phyloP scores from a whole-genome alignment of 1,140 invertebrate species.

The Procambarus virginalis region DNA sequence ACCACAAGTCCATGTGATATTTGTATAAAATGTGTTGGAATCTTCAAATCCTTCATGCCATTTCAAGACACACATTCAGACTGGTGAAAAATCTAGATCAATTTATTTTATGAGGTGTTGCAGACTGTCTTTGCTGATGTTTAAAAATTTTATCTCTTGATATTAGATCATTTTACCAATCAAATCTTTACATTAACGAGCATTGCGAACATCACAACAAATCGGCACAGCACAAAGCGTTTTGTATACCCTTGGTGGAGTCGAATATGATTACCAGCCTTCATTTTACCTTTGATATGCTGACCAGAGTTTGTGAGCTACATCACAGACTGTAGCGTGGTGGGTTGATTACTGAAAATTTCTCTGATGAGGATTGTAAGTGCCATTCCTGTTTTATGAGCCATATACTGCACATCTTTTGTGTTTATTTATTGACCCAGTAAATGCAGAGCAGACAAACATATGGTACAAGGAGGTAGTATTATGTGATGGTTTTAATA shows the following conservation, averaged over 20 bases:
- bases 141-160: neutral
- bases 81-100: neutral
- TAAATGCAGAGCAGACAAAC: neutral
- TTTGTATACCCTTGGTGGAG: neutral
- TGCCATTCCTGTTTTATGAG: neutral
- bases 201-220: neutral
- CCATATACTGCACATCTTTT: neutral
- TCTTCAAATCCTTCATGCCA: constrained; percentile 5
- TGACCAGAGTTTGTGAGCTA: neutral
- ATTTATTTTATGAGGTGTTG: neutral
- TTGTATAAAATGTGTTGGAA: constrained; percentile 15
- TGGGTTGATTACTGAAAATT: neutral
- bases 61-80: neutral
- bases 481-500: neutral
- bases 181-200: neutral
- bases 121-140: neutral
- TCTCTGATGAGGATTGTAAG: neutral
- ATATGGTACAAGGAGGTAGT: neutral
- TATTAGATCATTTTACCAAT: neutral
- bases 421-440: neutral
- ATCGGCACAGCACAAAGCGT: neutral
- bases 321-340: neutral
- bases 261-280: neutral
- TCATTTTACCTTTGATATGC: neutral
- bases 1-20: constrained; percentile 29